Conservation (phyloP, 2,797 vertebrate species). For the Catharus ustulatus region DNA sequence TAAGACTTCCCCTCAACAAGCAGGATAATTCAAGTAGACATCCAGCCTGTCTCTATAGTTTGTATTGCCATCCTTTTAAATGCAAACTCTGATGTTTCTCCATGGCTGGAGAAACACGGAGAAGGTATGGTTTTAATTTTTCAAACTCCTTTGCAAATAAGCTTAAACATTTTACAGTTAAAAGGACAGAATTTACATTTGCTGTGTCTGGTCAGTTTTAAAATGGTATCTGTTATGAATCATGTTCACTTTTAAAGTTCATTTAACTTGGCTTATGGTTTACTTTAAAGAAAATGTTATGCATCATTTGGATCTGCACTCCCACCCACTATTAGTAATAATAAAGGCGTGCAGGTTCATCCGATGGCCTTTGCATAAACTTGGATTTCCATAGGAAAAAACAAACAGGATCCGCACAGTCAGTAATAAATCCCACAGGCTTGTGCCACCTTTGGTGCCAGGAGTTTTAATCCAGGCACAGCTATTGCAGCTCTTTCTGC, state of each 20-base stretch:
- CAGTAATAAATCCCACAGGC: neutral
- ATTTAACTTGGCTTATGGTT: constrained; percentile 72
- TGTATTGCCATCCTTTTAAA: constrained; percentile 62
- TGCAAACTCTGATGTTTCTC: constrained; percentile 60
- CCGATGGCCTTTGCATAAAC: constrained; percentile 47
- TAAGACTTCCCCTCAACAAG: constrained; percentile 69
- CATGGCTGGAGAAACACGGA: constrained; percentile 47
- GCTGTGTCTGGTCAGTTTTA: constrained; percentile 72
- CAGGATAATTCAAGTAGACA: constrained; percentile 73
- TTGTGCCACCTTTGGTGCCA: neutral
- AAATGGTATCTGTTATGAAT: constrained; percentile 72
- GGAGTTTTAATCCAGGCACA: neutral
- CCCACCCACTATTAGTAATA: constrained; percentile 55
- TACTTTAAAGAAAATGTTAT: constrained; percentile 61
- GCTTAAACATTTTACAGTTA: constrained; percentile 74
- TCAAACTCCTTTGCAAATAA: constrained; percentile 71
- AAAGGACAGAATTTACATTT: constrained; percentile 74
- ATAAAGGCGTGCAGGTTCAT: constrained; percentile 56
- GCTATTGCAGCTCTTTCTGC: neutral
- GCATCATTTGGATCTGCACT: constrained; percentile 62
- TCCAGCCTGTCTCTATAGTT: constrained; percentile 58
- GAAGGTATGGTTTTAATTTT: constrained; percentile 75
- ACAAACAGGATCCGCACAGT: constrained; percentile 47
- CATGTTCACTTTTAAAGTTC: constrained; percentile 75
- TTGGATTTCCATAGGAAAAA: constrained; percentile 65